Percentiles rank a stretch among this genome's conserved stretches.
Evolutionary conservation across 1,140 invertebrate genomes (phyloP).

Genomic region (Colletes gigas): DNA sequence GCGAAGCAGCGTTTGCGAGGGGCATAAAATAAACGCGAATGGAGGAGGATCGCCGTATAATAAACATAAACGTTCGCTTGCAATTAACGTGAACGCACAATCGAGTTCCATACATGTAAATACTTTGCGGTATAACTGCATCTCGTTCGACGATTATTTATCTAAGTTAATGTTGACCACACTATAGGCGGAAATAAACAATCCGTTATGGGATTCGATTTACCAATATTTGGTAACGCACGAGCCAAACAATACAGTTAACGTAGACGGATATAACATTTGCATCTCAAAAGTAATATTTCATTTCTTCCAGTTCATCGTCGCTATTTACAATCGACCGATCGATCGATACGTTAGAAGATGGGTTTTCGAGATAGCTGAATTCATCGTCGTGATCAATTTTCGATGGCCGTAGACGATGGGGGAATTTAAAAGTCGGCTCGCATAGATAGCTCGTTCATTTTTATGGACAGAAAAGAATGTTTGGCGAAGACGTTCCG

Average conservation of each 20-base stretch:
- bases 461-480: too few relatives aligned
- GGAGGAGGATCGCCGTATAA: not conserved
- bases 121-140: conserved; percentile 49
- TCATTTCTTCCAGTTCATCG: conserved; percentile 3
- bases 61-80: not conserved
- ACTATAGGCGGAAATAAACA: conserved; percentile 43
- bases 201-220: conserved; percentile 37
- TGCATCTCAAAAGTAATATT: not conserved
- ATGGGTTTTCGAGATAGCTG: not conserved
- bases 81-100: conserved; percentile 17
- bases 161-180: conserved; percentile 29
- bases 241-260: not conserved
- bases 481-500: too few relatives aligned
- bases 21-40: not conserved
- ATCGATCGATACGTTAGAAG: not conserved
- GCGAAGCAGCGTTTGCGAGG: not conserved
- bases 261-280: not conserved
- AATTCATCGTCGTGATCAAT: too few relatives aligned
- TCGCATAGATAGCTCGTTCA: too few relatives aligned
- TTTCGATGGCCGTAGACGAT: too few relatives aligned
- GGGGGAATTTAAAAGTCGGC: too few relatives aligned
- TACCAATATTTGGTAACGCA: conserved; percentile 27
- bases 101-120: conserved; percentile 5
- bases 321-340: not conserved
- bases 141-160: conserved; percentile 39